phyloP scores from a whole-genome alignment of 1,140 invertebrate genomes.

The Camponotus floridanus region DNA sequence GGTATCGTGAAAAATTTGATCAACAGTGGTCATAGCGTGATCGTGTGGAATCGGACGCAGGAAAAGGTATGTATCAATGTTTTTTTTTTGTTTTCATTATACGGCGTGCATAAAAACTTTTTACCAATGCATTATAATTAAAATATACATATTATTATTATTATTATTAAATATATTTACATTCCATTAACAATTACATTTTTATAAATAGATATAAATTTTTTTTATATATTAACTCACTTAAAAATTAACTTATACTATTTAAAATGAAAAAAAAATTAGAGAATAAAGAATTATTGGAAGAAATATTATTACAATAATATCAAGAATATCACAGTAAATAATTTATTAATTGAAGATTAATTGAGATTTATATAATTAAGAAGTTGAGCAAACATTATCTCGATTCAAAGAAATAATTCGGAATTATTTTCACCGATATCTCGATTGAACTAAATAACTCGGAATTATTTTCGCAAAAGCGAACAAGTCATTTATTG shows the following conservation, averaged over 20 bases:
- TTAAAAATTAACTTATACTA: neutral
- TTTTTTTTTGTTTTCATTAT: conserved; percentile 30
- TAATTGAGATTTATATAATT: conserved; percentile 69
- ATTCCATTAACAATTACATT: neutral
- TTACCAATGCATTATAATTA: neutral
- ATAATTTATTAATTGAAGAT: conserved; percentile 30
- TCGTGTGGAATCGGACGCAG: conserved; percentile 97
- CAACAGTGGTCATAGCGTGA: conserved; percentile 96
- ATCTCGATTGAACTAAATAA: conserved; percentile 32
- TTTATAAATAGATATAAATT: neutral
- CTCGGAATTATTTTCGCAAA: conserved; percentile 25
- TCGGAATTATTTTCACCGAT: conserved; percentile 11
- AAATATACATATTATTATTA: conserved; percentile 3
- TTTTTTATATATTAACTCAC: neutral
- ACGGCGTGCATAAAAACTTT: neutral
- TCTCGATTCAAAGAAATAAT: conserved; percentile 34
- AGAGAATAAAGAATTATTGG: neutral
- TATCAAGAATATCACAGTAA: conserved; percentile 17
- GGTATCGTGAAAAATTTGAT: conserved; percentile 98
- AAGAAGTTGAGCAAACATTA: conserved; percentile 44
- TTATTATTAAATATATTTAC: conserved; percentile 23
- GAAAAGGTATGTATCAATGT: conserved; percentile 93
- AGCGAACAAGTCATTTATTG: neutral
- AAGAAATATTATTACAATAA: neutral
- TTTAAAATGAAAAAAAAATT: neutral